Base-by-base conservation (phyloP, 1,140 invertebrate species). In the Camponotus floridanus region DNA sequence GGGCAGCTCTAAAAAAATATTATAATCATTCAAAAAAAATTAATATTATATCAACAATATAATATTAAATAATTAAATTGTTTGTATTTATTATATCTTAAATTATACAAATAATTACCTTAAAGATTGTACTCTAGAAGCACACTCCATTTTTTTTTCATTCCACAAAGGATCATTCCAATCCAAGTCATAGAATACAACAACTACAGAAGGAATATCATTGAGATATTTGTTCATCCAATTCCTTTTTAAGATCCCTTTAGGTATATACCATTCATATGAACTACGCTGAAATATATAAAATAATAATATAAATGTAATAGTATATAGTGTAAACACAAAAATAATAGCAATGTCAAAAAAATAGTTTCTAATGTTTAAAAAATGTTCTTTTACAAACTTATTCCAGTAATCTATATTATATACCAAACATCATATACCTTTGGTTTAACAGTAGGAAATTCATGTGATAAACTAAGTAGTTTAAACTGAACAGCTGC, bases 161-260 rank as follows among this genome's bases (percentile, higher is more conserved):
- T 98, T 97, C 98, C 98, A 99, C 68, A 97, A 96, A 0, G 96
- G 95, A 95, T 99, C 98, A 94, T 99, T 98, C 99, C 99, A 99
- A 95, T 99, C 98, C 90, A 99, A 96, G 92, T 99, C 99, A 95
- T 98, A 98, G 94, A 99, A 99, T 55, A 99, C 96, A 9, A 99
- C 98, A 70, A 99, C 97, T 0, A 99, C 97, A 4, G 98, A 97
- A 21, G 99, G 99, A 87, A 99, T 96, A 68, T 98, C 96, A 90
- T 97, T 96, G 8, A 99, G 95, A 94, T 99, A 98, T 95, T 99
- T 99, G 11, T 97, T 96, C 96, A 99, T 98, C 99, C 99, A 99
- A 92, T 98, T 98, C 9, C 97, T 97, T 93, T 99, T 99, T 3
- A 99, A 95, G 86, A 99, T 98, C 42, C 99, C 99, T 95, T 99